phyloP scores from a whole-genome alignment of 1,140 invertebrate species.

The Tribolium castaneum region DNA sequence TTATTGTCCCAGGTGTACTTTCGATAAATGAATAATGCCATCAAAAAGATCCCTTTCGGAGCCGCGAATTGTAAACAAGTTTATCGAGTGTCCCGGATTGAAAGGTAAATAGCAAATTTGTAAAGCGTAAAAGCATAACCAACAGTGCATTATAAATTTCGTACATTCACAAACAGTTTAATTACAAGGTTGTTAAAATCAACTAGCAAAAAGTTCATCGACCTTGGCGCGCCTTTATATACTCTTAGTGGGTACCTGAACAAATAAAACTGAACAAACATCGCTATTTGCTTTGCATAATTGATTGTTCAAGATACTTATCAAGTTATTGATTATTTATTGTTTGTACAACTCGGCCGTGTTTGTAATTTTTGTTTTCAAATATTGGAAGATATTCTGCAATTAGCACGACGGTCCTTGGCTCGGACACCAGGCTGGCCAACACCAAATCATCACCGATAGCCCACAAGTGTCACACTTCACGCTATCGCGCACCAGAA shows the following conservation, averaged over 20 bases:
- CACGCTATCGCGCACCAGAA: neutral
- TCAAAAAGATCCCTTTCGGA: conserved; percentile 1
- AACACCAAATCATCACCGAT: neutral
- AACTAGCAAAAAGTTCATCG: conserved; percentile 45
- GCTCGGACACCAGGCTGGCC: neutral
- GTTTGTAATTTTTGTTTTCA: conserved; percentile 31
- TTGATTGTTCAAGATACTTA: conserved; percentile 52
- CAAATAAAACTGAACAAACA: conserved; percentile 47
- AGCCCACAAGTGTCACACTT: neutral
- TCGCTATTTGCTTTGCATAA: conserved; percentile 49
- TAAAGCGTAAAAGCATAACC: conserved; percentile 35
- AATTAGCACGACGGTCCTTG: conserved; percentile 28
- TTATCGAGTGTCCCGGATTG: conserved; percentile 22
- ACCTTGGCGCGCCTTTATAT: conserved; percentile 49
- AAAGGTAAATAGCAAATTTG: conserved; percentile 30
- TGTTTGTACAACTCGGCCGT: conserved; percentile 36
- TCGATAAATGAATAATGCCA: conserved; percentile 13
- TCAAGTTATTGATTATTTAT: conserved; percentile 49
- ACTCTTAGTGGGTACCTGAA: conserved; percentile 48
- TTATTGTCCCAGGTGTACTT: conserved; percentile 14
- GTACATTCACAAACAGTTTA: conserved; percentile 35
- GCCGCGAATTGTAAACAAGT: conserved; percentile 13
- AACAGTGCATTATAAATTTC: conserved; percentile 34
- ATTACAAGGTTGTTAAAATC: conserved; percentile 47
- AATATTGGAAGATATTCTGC: conserved; percentile 18